Evolutionary conservation across 2,113 vertebrate species (phyloP).

Genomic region (Xyrauchen texanus): DNA sequence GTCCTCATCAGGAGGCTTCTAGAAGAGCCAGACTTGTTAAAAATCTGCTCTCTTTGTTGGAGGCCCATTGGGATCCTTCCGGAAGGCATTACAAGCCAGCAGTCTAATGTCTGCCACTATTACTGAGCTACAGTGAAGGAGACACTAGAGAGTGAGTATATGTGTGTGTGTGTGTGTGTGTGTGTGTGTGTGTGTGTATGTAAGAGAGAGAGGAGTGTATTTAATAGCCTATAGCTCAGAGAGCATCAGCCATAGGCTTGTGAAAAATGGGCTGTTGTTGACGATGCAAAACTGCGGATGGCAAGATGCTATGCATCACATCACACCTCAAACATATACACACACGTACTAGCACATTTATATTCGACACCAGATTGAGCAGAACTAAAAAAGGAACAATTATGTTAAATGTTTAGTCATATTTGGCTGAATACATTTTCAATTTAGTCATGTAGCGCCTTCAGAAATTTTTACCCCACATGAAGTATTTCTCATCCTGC

Average conservation of each 20-base stretch:
- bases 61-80: conserved; percentile 39
- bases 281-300: conserved; percentile 40
- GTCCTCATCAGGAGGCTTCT: conserved; percentile 40
- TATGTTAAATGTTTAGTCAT: neutral
- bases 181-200: neutral
- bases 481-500: no score
- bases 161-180: neutral
- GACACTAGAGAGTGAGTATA: no score
- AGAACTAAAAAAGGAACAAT: neutral
- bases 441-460: neutral
- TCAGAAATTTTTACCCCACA: no score
- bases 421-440: neutral
- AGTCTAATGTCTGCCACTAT: conserved; percentile 37
- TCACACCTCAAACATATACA: conserved; percentile 4
- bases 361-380: neutral
- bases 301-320: conserved; percentile 20
- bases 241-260: conserved; percentile 48
- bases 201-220: conserved; percentile 4
- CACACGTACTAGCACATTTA: neutral
- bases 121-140: no score
- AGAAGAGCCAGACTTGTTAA: conserved; percentile 47
- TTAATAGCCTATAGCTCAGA: conserved; percentile 49
- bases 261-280: conserved; percentile 54
- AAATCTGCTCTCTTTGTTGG: conserved; percentile 48
- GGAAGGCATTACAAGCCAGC: conserved; percentile 35